phyloP scores from a whole-genome alignment of 1,140 invertebrate genomes.

The Rhopalosiphum maidis region DNA sequence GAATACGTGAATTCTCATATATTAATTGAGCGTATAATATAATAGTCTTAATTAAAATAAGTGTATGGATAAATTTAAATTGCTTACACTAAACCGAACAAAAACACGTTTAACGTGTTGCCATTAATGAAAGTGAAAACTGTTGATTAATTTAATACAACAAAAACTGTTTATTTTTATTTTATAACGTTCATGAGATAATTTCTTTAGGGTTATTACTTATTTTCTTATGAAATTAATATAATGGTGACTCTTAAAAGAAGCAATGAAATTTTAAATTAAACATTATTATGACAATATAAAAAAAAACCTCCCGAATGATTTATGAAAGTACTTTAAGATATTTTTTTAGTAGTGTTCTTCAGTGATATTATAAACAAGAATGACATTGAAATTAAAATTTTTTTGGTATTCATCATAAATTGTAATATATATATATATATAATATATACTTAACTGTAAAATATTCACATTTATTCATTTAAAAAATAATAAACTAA shows the following conservation, averaged over 20 bases:
- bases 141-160: conserved; percentile 20
- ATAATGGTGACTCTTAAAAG: not conserved
- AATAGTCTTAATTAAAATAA: not conserved
- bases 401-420: not conserved
- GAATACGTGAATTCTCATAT: too few species aligned
- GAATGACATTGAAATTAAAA: not conserved
- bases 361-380: conserved; percentile 32
- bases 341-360: not conserved
- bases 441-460: not conserved
- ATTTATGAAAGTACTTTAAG: conserved; percentile 24
- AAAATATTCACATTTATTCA: not conserved
- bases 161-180: not conserved
- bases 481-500: not conserved
- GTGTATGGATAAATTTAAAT: conserved; percentile 5
- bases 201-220: conserved; percentile 27
- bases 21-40: not conserved
- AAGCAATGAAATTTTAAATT: conserved; percentile 36
- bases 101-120: not conserved
- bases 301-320: not conserved
- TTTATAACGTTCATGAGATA: not conserved
- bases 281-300: not conserved
- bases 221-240: conserved; percentile 38
- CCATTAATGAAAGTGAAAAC: conserved; percentile 9
- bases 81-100: not conserved
- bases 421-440: not conserved